Percentiles rank a stretch among this genome's conserved stretches.
Conservation (phyloP, 64 coral and sea anemone species). For the Pocillopora verrucosa region DNA sequence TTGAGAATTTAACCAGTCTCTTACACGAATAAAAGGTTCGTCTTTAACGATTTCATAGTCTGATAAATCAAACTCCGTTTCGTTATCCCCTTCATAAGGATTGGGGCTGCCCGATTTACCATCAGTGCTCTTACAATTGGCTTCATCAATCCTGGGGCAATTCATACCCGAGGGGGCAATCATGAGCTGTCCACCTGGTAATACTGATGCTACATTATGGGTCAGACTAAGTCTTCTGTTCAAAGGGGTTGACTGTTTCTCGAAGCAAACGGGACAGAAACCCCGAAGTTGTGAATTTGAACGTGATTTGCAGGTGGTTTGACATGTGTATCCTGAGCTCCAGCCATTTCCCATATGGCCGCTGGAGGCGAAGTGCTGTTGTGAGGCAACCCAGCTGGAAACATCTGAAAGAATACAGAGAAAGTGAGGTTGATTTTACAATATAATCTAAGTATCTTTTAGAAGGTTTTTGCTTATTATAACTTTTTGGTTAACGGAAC, state of each 20-base stretch:
- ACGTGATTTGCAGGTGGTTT: neutral
- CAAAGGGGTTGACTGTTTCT: neutral
- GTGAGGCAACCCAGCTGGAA: conserved; percentile 3
- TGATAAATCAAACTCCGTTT: conserved; percentile 59
- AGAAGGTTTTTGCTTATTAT: too few relatives aligned
- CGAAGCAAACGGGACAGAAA: neutral
- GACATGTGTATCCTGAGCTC: conserved; percentile 73
- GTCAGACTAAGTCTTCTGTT: conserved; percentile 63
- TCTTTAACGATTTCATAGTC: conserved; percentile 78
- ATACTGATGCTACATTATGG: conserved; percentile 62
- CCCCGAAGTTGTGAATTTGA: neutral
- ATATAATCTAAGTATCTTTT: neutral
- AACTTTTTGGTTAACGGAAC: too few relatives aligned
- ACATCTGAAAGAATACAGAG: conserved; percentile 18
- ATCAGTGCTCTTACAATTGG: conserved; percentile 11
- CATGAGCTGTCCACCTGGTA: conserved; percentile 75
- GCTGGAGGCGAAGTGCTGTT: conserved; percentile 2
- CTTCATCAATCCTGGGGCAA: neutral
- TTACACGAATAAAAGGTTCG: conserved; percentile 49
- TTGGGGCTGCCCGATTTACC: conserved; percentile 17
- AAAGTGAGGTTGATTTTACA: neutral
- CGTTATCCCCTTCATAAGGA: conserved; percentile 84
- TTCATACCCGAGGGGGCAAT: conserved; percentile 27
- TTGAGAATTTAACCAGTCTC: conserved; percentile 65
- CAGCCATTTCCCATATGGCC: conserved; percentile 73